Evolutionary conservation across 2,113 vertebrate species (phyloP).

Genomic region (Tetrao urogallus): DNA sequence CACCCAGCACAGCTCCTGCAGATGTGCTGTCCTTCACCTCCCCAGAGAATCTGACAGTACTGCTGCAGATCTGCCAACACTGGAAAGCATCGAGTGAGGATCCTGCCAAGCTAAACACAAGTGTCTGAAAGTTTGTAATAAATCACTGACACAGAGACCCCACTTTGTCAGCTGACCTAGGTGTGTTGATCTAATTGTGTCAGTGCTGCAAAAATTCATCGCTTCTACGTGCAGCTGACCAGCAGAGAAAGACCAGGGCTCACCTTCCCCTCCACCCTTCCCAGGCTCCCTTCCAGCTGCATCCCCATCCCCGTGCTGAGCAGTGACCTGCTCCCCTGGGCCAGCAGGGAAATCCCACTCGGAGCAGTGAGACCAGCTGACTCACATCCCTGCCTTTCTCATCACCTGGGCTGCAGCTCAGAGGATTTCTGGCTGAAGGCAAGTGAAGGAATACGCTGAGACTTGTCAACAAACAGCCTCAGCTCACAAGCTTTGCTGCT

Average conservation of each 20-base stretch:
- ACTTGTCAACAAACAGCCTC: conserved; percentile 35
- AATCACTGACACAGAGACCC: conserved; percentile 15
- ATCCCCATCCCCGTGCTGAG: not conserved
- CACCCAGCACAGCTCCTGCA: not conserved
- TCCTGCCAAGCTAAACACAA: conserved; percentile 60
- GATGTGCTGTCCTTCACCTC: not conserved
- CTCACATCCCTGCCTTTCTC: not conserved
- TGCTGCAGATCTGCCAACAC: conserved; percentile 3
- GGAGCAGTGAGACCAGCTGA: not conserved
- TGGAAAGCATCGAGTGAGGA: conserved; percentile 46
- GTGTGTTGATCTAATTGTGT: not conserved
- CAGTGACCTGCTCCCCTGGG: not conserved
- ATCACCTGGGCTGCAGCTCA: not conserved
- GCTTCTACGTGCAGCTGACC: not conserved
- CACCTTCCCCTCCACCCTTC: not conserved
- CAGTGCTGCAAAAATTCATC: not conserved
- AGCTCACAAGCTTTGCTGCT: not conserved
- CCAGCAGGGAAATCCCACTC: conserved; percentile 14
- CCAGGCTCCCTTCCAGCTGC: not conserved
- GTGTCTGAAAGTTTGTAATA: conserved; percentile 29
- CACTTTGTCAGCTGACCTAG: conserved; percentile 30
- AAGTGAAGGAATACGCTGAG: not conserved
- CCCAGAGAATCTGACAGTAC: not conserved
- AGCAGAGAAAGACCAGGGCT: not conserved
- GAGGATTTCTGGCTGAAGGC: conserved; percentile 37